phyloP scores from a whole-genome alignment of 2,113 vertebrate species.

The Buteo buteo region DNA sequence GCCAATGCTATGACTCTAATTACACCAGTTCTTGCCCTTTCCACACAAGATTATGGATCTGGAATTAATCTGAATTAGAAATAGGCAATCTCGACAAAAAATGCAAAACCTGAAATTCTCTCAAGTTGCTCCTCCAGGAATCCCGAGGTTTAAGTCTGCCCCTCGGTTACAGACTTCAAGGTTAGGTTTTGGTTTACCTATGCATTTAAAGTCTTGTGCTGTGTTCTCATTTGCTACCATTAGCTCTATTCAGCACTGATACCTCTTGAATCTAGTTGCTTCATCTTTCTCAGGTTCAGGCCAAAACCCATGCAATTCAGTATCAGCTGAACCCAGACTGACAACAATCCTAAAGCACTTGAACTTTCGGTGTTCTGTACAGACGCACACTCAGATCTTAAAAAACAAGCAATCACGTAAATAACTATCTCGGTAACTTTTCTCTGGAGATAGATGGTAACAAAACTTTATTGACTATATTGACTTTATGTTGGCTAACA shows the following conservation, averaged over 20 bases:
- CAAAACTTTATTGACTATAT: not conserved
- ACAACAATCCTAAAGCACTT: not conserved
- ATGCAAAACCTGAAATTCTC: not conserved
- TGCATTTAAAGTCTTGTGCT: not conserved
- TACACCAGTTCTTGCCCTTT: not conserved
- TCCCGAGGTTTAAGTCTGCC: not conserved
- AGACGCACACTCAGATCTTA: not conserved
- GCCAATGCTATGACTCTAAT: not conserved
- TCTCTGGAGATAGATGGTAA: not conserved
- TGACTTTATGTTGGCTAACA: not conserved
- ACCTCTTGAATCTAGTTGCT: not conserved
- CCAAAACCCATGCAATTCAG: not conserved
- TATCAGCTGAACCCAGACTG: not conserved
- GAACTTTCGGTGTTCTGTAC: not conserved
- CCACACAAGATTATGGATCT: not conserved
- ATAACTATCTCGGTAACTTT: not conserved
- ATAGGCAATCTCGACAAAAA: not conserved
- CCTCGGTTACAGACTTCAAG: not conserved
- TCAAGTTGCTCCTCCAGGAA: not conserved
- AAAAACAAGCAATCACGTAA: not conserved
- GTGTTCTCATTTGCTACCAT: not conserved
- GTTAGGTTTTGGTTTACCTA: not conserved
- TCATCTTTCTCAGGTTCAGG: not conserved
- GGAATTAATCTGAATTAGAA: not conserved
- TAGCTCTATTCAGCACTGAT: not conserved